Conservation (phyloP, 2,113 vertebrate genomes). For the Dicaeum eximium region DNA sequence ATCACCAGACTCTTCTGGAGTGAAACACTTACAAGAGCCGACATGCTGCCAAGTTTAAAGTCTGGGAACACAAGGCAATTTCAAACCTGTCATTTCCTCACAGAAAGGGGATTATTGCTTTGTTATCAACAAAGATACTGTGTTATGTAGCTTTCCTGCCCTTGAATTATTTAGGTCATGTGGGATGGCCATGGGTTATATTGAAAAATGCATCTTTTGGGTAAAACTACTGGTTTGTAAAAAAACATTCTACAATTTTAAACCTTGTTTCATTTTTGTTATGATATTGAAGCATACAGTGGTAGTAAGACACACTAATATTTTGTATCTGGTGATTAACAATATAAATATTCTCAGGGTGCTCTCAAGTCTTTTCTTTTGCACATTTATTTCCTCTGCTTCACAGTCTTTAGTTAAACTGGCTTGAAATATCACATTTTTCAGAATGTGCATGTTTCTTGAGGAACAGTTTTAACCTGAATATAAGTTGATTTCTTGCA, state of each 20-base stretch:
- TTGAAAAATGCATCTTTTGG: not conserved
- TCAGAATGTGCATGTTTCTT: not conserved
- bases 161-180: conserved; percentile 19
- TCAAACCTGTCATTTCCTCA: conserved; percentile 67
- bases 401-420: not conserved
- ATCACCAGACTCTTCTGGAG: conserved; percentile 11
- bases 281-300: not conserved
- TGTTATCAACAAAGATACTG: conserved; percentile 43
- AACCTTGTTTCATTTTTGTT: not conserved
- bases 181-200: not conserved
- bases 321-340: not conserved
- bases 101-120: conserved; percentile 52
- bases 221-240: not conserved
- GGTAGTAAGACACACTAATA: not conserved
- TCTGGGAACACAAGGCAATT: conserved; percentile 63
- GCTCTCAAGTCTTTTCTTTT: not conserved
- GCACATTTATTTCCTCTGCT: not conserved
- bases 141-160: conserved; percentile 2
- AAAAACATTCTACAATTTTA: not conserved
- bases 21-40: conserved; percentile 43
- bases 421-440: not conserved
- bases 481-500: not conserved
- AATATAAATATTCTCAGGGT: not conserved
- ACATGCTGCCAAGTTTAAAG: conserved; percentile 55
- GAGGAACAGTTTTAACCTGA: not conserved